Conservation (phyloP, 2,113 vertebrate species). For the Centropristis striata region DNA sequence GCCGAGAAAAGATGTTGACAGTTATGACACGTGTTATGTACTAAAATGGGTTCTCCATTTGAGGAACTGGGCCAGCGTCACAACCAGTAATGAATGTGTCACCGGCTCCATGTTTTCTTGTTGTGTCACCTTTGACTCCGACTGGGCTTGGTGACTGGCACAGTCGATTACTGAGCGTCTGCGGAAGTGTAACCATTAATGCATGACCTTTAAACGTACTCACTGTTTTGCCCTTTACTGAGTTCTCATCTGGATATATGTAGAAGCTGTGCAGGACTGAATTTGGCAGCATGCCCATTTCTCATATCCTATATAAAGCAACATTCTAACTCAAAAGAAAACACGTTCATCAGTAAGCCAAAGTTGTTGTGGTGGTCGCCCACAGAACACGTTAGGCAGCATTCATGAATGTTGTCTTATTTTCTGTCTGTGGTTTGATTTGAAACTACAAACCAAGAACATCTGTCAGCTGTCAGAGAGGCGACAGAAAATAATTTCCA, state of each 20-base stretch:
- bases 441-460: slow-evolving; percentile 19
- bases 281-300: slow-evolving; percentile 21
- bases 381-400: background rate
- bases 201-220: slow-evolving; percentile 74
- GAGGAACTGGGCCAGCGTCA: slow-evolving; percentile 16
- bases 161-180: slow-evolving; percentile 57
- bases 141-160: slow-evolving; percentile 36
- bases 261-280: slow-evolving; percentile 16
- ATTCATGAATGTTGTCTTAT: slow-evolving; percentile 8
- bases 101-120: slow-evolving; percentile 29
- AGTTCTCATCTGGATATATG: slow-evolving; percentile 47
- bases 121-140: slow-evolving; percentile 58
- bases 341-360: background rate
- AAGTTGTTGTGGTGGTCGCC: slow-evolving; percentile 8
- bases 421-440: slow-evolving; percentile 31
- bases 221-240: slow-evolving; percentile 67
- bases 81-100: slow-evolving; percentile 55
- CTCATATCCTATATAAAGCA: slow-evolving; percentile 21
- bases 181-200: slow-evolving; percentile 65
- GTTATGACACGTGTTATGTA: slow-evolving; percentile 14
- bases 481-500: slow-evolving; percentile 18
- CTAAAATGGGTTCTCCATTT: slow-evolving; percentile 28
- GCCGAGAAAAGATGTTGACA: slow-evolving; percentile 35
- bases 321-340: slow-evolving; percentile 23
- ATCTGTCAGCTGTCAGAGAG: slow-evolving; percentile 31